These are phyloP conservation scores for Diachasma alloeum DNA, from an alignment of 1,140 invertebrate genomes.

Conservation along the genomic window DNA sequence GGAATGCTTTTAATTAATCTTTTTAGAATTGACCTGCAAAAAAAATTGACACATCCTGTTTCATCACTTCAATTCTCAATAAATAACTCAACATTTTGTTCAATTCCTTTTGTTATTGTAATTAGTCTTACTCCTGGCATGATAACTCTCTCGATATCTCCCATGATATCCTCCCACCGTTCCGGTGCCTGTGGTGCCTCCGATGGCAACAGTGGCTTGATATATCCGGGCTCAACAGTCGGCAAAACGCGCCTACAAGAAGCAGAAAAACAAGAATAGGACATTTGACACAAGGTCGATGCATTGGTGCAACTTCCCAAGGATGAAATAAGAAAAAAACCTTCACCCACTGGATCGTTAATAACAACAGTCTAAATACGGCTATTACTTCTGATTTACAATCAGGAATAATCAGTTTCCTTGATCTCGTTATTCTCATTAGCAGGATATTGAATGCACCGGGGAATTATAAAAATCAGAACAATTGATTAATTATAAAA, in stretches of 20 bases:
- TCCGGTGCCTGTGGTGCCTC: constrained; percentile 84
- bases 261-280: not conserved
- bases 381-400: not conserved
- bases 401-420: not conserved
- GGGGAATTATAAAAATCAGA: not conserved
- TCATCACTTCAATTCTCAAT: no score
- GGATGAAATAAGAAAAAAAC: not conserved
- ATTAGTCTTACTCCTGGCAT: constrained; percentile 83
- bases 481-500: not conserved
- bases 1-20: no score
- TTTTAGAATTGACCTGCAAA: no score
- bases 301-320: not conserved
- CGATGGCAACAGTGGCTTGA: constrained; percentile 83
- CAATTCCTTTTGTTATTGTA: not conserved
- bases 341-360: not conserved
- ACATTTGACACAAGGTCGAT: not conserved
- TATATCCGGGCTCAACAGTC: constrained; percentile 83
- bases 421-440: constrained; percentile 5
- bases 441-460: not conserved
- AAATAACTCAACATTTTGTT: no score
- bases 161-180: constrained; percentile 89
- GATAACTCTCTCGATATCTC: constrained; percentile 90
- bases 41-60: no score
- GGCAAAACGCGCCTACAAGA: constrained; percentile 78
- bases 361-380: not conserved